Conservation (phyloP, 2,797 vertebrate genomes). For the Hoplostethus mediterraneus region DNA sequence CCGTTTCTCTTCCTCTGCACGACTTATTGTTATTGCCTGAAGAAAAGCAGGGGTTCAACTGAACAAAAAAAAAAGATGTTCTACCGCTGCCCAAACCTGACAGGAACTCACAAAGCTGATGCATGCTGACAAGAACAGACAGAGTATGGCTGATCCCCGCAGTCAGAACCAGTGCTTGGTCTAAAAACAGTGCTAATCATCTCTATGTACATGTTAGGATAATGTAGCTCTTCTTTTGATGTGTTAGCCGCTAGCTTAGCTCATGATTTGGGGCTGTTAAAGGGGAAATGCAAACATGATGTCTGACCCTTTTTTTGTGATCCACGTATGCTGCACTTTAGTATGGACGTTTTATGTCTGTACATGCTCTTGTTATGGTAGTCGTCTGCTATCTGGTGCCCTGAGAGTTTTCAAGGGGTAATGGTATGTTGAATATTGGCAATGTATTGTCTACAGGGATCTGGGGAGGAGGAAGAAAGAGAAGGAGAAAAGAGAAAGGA, state of each 20-base stretch:
- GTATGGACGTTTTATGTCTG: conserved; percentile 20
- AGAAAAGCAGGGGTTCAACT: conserved; percentile 34
- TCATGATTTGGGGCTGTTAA: conserved; percentile 43
- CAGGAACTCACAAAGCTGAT: conserved; percentile 44
- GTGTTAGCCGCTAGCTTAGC: background rate
- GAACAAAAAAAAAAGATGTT: conserved; percentile 4
- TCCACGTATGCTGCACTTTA: background rate
- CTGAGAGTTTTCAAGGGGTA: conserved; percentile 47
- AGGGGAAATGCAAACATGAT: conserved; percentile 45
- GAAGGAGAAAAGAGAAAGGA: conserved; percentile 58
- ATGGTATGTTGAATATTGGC: conserved; percentile 58
- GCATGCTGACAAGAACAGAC: conserved; percentile 32
- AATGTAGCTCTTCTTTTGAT: conserved; percentile 16
- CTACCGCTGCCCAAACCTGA: conserved; percentile 43
- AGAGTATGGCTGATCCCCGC: conserved; percentile 16
- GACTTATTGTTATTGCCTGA: conserved; percentile 38
- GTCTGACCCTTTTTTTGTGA: conserved; percentile 53
- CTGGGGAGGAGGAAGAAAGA: conserved; percentile 27
- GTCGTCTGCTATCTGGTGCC: conserved; percentile 17
- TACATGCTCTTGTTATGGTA: conserved; percentile 12
- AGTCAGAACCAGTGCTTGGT: conserved; percentile 38
- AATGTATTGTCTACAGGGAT: conserved; percentile 53
- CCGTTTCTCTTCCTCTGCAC: conserved; percentile 22
- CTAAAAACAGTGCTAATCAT: conserved; percentile 36
- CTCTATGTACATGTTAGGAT: conserved; percentile 26